Percentiles rank a stretch among this genome's conserved stretches.
These are phyloP conservation scores for Pandemis heparana DNA, from an alignment of 2,888 invertebrate genomes.

Conservation along the genomic window DNA sequence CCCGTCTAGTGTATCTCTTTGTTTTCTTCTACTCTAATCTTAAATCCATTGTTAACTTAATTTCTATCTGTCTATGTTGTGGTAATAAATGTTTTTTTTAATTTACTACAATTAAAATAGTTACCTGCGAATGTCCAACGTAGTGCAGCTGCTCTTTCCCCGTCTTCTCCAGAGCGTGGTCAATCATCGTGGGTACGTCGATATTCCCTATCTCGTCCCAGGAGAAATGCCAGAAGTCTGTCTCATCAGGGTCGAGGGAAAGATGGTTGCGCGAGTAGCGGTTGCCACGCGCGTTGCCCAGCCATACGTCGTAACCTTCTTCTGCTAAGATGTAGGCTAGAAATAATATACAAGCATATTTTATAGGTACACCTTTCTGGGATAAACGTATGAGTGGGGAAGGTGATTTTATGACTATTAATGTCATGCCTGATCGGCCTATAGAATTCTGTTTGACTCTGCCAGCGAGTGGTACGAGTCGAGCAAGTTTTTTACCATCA, in stretches of 20 bases:
- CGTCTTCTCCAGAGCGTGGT: slow-evolving; percentile 63
- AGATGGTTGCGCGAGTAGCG: slow-evolving; percentile 87
- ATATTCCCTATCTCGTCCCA: slow-evolving; percentile 71
- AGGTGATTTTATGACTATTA: too few species aligned
- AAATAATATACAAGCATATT: slow-evolving; percentile 20
- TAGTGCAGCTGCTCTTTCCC: slow-evolving; percentile 65
- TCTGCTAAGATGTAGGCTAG: slow-evolving; percentile 89
- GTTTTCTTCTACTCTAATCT: too few species aligned
- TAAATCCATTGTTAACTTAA: too few species aligned
- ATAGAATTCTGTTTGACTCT: too few species aligned
- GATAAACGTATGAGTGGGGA: too few species aligned
- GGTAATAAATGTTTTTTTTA: too few species aligned
- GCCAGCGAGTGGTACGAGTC: too few species aligned
- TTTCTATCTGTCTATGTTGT: too few species aligned
- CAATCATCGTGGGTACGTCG: slow-evolving; percentile 73
- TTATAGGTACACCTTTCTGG: too few species aligned
- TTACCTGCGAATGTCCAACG: slow-evolving; percentile 79
- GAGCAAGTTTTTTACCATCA: too few species aligned
- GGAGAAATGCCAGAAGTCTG: slow-evolving; percentile 69
- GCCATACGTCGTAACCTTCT: slow-evolving; percentile 91
- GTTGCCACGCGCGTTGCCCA: slow-evolving; percentile 93
- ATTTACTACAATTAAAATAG: slow-evolving; percentile 45
- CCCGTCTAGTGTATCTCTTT: too few species aligned
- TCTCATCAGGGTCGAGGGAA: slow-evolving; percentile 62
- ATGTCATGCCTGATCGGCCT: too few species aligned